Evolutionary conservation across 2,113 vertebrate genomes (phyloP), one percentile per base, ranked within the genome.

Genomic region (Alectura lathami): DNA sequence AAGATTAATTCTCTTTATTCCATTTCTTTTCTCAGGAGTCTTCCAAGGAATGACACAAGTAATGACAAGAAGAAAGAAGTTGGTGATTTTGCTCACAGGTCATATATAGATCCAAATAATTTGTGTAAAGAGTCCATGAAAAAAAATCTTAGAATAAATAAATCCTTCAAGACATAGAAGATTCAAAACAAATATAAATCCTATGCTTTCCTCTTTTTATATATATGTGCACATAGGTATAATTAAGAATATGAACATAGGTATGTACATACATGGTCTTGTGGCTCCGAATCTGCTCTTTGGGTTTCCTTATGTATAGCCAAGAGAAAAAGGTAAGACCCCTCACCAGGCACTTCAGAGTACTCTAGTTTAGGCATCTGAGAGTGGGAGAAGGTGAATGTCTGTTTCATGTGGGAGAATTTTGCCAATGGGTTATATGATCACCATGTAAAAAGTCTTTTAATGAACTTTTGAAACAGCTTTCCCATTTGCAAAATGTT

Each of bases 1-100:
- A 83, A 2, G 3, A 88, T 91, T 96, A 76, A 85, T 85, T 83
- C 0, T 94, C 43, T 96, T 81, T 86, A 81, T 86, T 72, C 51
- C 17, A n/a, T 92, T 96, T 93, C 8, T 74, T 90, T 96, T 92
- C 88, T 93, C 72, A 80, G 50, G 63, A 9, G 86, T 38, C 73
- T 93, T 86, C 68, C 76, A 73, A 80, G 38, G 38, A 89, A 62
- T 62, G 63, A 13, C 36, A 45, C 53, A 69, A 68, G 64, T 38
- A 70, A 70, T 34, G 42, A 6, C 42, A 90, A 87, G 86, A 94
- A 92, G 92, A 88, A 93, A 74, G 87, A 76, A 93, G 66, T 0
- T 54, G 53, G 36, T 83, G 67, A 53, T 51, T 94, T 94, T 91
- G 13, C 26, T 59, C 73, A 56, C 27, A 91, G 42, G 75, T 57